Conservation (phyloP, 2,888 invertebrate genomes). For the Cenopis cana region DNA sequence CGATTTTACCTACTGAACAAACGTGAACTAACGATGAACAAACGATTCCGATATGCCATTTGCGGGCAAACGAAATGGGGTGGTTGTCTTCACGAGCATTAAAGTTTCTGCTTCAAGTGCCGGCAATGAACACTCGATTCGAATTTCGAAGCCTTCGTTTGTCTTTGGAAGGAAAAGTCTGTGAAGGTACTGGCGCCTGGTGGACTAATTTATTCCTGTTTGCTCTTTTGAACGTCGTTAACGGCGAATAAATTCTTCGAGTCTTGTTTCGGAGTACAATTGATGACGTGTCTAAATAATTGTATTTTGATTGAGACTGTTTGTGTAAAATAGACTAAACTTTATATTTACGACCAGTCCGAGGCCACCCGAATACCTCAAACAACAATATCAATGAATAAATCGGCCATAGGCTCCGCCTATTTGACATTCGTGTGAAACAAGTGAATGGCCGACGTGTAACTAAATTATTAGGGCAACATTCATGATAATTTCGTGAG, state of each 20-base stretch:
- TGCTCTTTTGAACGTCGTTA: constrained; percentile 15
- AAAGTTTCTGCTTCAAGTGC: constrained; percentile 51
- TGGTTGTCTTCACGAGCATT: too few species aligned
- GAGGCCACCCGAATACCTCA: neutral
- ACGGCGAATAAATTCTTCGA: neutral
- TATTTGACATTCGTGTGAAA: constrained; percentile 26
- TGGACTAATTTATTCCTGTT: constrained; percentile 13
- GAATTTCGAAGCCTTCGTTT: constrained; percentile 48
- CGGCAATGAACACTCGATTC: constrained; percentile 35
- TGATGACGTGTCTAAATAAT: neutral
- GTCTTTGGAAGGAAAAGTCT: constrained; percentile 52
- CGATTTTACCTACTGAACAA: too few species aligned
- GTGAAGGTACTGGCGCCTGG: constrained; percentile 22
- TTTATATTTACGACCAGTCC: neutral
- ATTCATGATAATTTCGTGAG: constrained; percentile 31
- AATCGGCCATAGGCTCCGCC: constrained; percentile 17
- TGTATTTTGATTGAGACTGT: neutral
- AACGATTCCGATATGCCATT: too few species aligned
- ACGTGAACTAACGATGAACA: too few species aligned
- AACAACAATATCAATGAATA: constrained; percentile 1
- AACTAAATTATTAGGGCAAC: constrained; percentile 32
- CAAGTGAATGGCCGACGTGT: constrained; percentile 7
- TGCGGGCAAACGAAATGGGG: too few species aligned
- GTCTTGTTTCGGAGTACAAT: constrained; percentile 13
- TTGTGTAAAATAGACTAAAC: neutral